A percentile compares a stretch with the other conserved stretches of the same genome.
Evolutionary conservation across 1,140 invertebrate species (phyloP).

Genomic region (Cherax destructor): DNA sequence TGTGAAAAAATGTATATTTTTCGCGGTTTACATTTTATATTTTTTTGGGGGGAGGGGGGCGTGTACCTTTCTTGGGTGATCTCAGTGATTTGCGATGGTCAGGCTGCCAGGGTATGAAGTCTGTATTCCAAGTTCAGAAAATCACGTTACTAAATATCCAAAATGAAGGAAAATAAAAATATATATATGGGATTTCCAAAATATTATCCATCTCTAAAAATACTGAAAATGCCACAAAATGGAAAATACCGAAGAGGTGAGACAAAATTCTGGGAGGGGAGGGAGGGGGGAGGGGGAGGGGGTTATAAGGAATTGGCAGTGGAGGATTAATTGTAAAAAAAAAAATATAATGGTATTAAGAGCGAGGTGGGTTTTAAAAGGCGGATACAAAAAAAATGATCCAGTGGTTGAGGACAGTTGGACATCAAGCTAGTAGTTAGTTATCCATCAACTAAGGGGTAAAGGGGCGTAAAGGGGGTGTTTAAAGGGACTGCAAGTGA

Average conservation of each 20-base stretch:
- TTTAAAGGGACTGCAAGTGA: no score
- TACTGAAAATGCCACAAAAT: constrained; percentile 14
- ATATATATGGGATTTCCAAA: background rate
- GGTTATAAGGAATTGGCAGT: background rate
- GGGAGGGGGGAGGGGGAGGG: no score
- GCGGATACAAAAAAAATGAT: background rate
- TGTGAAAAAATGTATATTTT: background rate
- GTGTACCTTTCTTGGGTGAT: constrained; percentile 48
- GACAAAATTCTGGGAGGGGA: background rate
- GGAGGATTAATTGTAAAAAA: background rate
- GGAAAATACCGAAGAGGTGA: constrained; percentile 12
- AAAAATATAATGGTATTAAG: no score
- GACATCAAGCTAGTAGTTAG: no score
- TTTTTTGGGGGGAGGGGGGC: no score
- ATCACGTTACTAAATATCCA: constrained; percentile 7
- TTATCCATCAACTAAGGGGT: no score
- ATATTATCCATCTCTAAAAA: background rate
- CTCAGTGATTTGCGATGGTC: constrained; percentile 47
- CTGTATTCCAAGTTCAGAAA: constrained; percentile 67
- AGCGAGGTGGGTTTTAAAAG: background rate
- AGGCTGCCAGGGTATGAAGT: constrained; percentile 53
- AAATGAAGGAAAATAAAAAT: background rate
- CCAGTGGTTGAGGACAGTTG: background rate
- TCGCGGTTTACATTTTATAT: no score
- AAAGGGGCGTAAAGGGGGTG: no score